A percentile compares a stretch with the other conserved stretches of the same genome.
These are phyloP conservation scores for Barnardius zonarius DNA, from an alignment of 2,113 vertebrate genomes.

Conservation along the genomic window DNA sequence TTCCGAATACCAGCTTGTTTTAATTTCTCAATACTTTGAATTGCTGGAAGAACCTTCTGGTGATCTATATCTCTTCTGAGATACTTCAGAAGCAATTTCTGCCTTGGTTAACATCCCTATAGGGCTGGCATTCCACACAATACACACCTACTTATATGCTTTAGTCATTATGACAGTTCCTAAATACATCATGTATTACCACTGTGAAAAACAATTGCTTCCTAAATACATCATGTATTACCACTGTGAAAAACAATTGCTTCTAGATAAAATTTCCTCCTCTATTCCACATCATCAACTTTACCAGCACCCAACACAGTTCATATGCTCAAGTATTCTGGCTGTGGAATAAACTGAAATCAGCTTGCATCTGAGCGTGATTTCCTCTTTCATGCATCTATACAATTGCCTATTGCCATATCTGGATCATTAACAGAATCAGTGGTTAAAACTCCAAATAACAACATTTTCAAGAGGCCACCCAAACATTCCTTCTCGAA, in stretches of 20 bases:
- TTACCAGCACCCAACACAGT: constrained; percentile 13
- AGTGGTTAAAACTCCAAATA: not conserved
- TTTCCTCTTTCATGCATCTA: constrained; percentile 6
- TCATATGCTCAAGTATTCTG: not conserved
- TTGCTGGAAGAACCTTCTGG: not conserved
- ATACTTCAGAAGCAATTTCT: not conserved
- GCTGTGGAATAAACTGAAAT: not conserved
- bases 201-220: not conserved
- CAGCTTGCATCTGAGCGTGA: not conserved
- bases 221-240: not conserved
- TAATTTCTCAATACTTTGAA: not conserved
- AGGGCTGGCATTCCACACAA: not conserved
- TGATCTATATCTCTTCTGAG: not conserved
- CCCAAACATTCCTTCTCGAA: not conserved
- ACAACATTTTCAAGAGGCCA: not conserved
- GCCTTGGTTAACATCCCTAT: not conserved
- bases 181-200: not conserved
- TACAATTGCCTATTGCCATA: not conserved
- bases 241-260: not conserved
- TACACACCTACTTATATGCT: not conserved
- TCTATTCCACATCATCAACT: constrained; percentile 37
- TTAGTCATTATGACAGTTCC: not conserved
- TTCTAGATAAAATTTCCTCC: not conserved
- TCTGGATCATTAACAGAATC: constrained; percentile 5
- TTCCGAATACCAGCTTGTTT: not conserved